Evolutionary conservation across 2,888 invertebrate genomes (phyloP), one percentile per base, ranked within the genome.

Genomic region (Eurytoma californica): DNA sequence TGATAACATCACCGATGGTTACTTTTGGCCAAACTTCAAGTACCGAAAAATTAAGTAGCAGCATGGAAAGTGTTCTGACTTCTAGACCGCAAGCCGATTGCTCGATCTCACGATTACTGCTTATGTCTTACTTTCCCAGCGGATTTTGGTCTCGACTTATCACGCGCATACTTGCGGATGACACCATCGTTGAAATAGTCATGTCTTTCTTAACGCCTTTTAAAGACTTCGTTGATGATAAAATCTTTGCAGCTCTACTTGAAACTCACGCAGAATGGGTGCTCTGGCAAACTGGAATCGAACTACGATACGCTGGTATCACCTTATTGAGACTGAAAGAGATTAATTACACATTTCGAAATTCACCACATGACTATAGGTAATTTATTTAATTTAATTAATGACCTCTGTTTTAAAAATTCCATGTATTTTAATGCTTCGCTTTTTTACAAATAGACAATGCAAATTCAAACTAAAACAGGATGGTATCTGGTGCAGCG

Each of bases 141-240:
- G 99, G 99, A 0, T 99, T 99, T 91, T 99, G 99, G 98, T 96
- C 98, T 0, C 92, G 99, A 1, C 93, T 99, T 28, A 95, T 97
- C 82, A 97, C 98, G 0, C 91, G 98, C n/a, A 94, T 98, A 80
- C 91, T 98, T 77, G 97, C 97, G 0, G 98, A 98, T 88, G 95
- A 96, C 83, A 93, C 95, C 51, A 94, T 97, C 20, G 94, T 95
- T 0, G 95, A 95, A 82, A 95, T 96, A 14, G 94, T 97, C 0
- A 92, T 95, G 83, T 92, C 93, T 0, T 94, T 95, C 83, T 95
- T 97, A 86, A 91, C 92, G 12, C 91, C 95, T 13, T 95, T 95
- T 0, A 93, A 94, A 86, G 95, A 96, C 90, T 91, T 93, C 82
- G 93, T 93, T 0, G 92, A 93, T 73, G 94, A 95, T 84, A 92